Evolutionary conservation across 1,140 invertebrate species (phyloP), one percentile per base, ranked within the genome.

Genomic region (Heliconius eleuchia): DNA sequence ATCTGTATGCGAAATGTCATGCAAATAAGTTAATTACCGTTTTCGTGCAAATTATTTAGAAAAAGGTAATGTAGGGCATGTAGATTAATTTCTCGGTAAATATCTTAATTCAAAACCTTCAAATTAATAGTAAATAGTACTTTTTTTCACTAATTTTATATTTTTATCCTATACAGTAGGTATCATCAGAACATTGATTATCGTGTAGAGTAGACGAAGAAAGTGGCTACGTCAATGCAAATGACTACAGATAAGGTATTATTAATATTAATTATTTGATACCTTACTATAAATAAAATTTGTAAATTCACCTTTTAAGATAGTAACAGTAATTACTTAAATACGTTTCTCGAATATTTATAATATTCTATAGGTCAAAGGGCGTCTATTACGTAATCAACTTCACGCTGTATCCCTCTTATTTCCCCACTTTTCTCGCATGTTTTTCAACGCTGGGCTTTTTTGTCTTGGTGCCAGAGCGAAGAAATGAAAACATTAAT

Each of bases 171-270:
- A 13, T 9, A 11, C 5, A 13, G 27, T 23, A 23, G 19, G 8
- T 19, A 57, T n/a, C 9, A 11, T 23, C 19, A 57, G 18, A 23
- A 57, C 60, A 30, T 66, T 66, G 60, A 66, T 66, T 27, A 66
- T 30, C 11, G 3, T 30, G 27, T 30, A 9, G 60, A 66, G 27
- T 30, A 9, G 60, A 66, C 60, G 60, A 30, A 30, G 60, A 30
- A 66, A 66, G 60, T 66, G 18, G 60, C 60, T 66, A 66, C 60
- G 60, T 60, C 23, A 66, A 66, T 66, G 60, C 60, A 66, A 66
- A 30, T 66, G 60, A 57, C 4, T 66, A 13, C 13, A 66, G 60
- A 30, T 66, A 66, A 16, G 13, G 16, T 30, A 3, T 60, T 27
- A 30, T 66, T 66, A 66, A 66, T 57, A 57, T 57, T 23, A 57